Evolutionary conservation across 2,113 vertebrate species (phyloP).

Genomic region (Bos taurus): DNA sequence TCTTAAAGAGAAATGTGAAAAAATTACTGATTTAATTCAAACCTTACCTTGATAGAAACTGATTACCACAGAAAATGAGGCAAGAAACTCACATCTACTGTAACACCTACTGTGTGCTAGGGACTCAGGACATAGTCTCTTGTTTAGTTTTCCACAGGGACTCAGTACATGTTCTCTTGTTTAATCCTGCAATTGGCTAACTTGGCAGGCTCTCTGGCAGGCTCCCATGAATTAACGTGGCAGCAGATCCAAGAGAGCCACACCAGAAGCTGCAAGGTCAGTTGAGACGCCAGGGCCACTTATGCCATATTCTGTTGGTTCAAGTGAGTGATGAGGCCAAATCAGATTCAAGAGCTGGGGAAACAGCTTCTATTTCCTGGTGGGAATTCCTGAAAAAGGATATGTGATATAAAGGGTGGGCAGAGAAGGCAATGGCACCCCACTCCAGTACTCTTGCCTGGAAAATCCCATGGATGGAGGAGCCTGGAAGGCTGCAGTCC

Average conservation of each 20-base stretch:
- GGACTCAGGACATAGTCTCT: not conserved
- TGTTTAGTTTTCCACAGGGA: not conserved
- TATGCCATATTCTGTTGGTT: not conserved
- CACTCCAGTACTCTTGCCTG: too few species aligned
- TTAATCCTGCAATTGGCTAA: not conserved
- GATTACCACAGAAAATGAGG: not conserved
- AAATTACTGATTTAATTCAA: constrained; percentile 14
- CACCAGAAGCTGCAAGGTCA: not conserved
- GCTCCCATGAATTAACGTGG: not conserved
- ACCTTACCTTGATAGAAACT: not conserved
- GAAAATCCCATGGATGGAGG: too few species aligned
- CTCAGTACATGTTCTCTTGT: not conserved
- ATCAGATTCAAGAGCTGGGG: not conserved
- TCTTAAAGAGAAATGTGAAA: not conserved
- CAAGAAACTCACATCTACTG: not conserved
- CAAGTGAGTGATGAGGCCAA: not conserved
- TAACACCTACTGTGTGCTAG: not conserved
- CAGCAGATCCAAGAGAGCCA: not conserved
- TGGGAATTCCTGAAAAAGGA: not conserved
- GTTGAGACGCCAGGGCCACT: not conserved
- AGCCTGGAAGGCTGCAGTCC: too few species aligned
- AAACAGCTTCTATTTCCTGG: not conserved
- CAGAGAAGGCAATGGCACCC: too few species aligned
- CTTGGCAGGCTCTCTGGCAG: not conserved
- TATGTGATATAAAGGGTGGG: not conserved